phyloP scores from a whole-genome alignment of 2,888 invertebrate genomes.

The Teleiodes luculella region DNA sequence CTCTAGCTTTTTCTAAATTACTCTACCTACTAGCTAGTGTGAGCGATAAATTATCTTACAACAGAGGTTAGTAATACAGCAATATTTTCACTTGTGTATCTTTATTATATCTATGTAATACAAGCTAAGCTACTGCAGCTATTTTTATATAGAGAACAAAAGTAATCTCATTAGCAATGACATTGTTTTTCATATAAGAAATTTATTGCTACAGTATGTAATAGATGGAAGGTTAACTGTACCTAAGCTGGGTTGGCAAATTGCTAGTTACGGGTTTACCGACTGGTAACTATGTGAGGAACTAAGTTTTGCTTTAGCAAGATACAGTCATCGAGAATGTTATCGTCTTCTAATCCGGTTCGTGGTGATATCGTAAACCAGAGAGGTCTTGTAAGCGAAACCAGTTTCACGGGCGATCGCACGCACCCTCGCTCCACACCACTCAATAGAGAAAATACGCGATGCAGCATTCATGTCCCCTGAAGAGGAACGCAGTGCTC shows the following conservation, averaged over 20 bases:
- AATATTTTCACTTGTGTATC: too few species aligned
- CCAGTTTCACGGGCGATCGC: conserved; percentile 64
- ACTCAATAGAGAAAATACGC: conserved; percentile 57
- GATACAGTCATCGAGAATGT: conserved; percentile 65
- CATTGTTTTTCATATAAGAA: too few species aligned
- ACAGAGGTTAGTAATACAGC: too few species aligned
- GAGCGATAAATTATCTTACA: not conserved
- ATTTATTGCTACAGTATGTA: too few species aligned
- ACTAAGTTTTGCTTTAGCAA: conserved; percentile 67
- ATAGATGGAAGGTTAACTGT: too few species aligned
- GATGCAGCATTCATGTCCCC: conserved; percentile 40
- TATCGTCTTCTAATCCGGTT: conserved; percentile 75
- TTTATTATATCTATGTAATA: too few species aligned
- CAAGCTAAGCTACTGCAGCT: too few species aligned
- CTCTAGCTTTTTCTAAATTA: conserved; percentile 5
- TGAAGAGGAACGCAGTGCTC: conserved; percentile 38
- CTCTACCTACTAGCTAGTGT: conserved; percentile 3
- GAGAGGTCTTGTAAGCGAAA: conserved; percentile 68
- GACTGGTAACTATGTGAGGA: conserved; percentile 59
- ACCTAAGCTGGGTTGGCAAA: not conserved
- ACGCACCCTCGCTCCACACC: conserved; percentile 49
- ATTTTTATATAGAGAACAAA: too few species aligned
- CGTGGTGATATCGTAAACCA: conserved; percentile 70
- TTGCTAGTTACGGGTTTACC: conserved; percentile 51
- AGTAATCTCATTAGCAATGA: too few species aligned